Base-by-base conservation (phyloP, 1,140 invertebrate genomes). In the Micrasema longulum region DNA sequence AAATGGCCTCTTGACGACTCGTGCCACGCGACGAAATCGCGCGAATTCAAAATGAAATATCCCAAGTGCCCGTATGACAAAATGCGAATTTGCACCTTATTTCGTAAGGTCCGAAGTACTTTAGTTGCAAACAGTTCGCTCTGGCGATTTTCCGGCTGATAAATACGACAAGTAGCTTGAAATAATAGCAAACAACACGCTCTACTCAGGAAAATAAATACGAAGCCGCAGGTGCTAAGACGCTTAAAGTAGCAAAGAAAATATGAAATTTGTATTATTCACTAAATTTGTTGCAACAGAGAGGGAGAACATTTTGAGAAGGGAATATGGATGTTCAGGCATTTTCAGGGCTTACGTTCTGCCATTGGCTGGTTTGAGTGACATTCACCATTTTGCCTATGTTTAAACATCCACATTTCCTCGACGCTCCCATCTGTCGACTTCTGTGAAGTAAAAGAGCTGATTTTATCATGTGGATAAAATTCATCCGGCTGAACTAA, bases 11-110 rank as follows among this genome's bases (percentile, higher is more conserved):
- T 73, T 71, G 74, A 50, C 63, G 69, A 65, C 57, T 55, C 66
- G 69, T 69, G 72, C 76, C 76, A 77, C 73, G 76, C 76, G 76
- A 77, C 76, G 73, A 77, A 67, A 53, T 63, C 76, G 75, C 76
- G 76, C 76, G 71, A 77, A 75, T 72, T 60, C 26, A 31, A 38
- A 14, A 7, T 11, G 26, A 36, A 71, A 55, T 35, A 36, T 18
- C 47, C 7, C 47, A 63, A 65, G 22, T 41, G 11, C 14, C 57
- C 18, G 10, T 9, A 63, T 26, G 43, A 4, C 18, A 35, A 7
- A 47, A 12, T 11, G 47, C 53, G 22, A 48, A 35, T 53, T 26
- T 31, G 23, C n/a, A 38, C 45, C 26, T 69, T 72, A 41, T 4
- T 48, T 38, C 11, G 26, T 16, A 3, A 16, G 45, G 14, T 53